phyloP scores from a whole-genome alignment of 53 echinoderm and acorn worm species.

The Apostichopus leukothele region DNA sequence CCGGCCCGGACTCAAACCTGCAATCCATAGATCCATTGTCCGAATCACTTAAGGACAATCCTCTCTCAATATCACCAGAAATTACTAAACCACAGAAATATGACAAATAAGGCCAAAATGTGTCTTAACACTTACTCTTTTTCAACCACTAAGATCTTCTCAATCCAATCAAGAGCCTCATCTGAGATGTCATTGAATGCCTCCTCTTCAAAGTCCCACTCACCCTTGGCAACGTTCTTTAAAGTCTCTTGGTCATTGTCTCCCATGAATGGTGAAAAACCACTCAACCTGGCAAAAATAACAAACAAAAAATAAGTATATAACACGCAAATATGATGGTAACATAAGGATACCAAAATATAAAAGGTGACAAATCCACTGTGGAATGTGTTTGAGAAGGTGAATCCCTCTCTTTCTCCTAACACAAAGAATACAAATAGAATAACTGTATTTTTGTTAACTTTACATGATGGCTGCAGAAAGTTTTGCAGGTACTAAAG shows the following conservation, averaged over 20 bases:
- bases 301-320: neutral
- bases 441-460: neutral
- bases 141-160: constrained; percentile 84
- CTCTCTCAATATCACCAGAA: too few species aligned
- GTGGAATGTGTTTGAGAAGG: too few species aligned
- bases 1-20: too few species aligned
- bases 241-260: constrained; percentile 87
- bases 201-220: constrained; percentile 99
- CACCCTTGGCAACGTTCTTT: constrained; percentile 75
- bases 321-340: neutral
- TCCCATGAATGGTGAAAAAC: constrained; percentile 93
- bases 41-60: too few species aligned
- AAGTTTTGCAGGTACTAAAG: too few species aligned
- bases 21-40: too few species aligned
- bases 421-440: too few species aligned
- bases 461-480: neutral
- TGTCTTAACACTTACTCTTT: constrained; percentile 74
- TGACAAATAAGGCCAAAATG: neutral
- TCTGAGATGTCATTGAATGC: constrained; percentile 92
- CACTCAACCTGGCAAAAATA: constrained; percentile 75
- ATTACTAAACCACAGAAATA: too few species aligned
- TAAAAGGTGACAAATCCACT: neutral
- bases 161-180: constrained; percentile 97
- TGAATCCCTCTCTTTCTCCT: too few species aligned
- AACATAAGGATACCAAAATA: neutral